Conservation (phyloP, 2,888 invertebrate species). For the Philereme vetulata region DNA sequence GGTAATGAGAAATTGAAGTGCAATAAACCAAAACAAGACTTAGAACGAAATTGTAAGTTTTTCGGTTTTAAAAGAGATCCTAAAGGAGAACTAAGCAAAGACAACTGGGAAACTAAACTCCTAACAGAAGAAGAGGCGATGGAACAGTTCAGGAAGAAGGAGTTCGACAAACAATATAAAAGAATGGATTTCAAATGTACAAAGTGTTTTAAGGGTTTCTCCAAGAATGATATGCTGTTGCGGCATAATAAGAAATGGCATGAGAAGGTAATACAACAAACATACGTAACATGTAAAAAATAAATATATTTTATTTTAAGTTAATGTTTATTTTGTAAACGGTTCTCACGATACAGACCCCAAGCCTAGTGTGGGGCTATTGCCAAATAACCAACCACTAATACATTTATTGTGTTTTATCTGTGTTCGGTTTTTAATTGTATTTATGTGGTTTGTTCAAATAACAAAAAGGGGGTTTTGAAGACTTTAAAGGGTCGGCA, state of each 20-base stretch:
- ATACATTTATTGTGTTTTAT: no score
- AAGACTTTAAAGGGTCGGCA: no score
- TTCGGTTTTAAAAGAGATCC: constrained; percentile 24
- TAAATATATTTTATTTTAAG: no score
- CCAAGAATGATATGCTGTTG: constrained; percentile 64
- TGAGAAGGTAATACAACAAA: constrained; percentile 26
- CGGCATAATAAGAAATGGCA: constrained; percentile 64
- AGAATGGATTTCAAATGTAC: constrained; percentile 60
- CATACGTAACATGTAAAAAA: no score
- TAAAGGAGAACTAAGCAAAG: constrained; percentile 52
- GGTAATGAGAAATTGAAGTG: not conserved
- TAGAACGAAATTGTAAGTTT: constrained; percentile 13
- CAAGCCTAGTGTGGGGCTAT: no score
- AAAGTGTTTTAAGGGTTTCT: constrained; percentile 68
- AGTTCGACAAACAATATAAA: constrained; percentile 52
- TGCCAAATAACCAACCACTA: no score
- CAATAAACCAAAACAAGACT: constrained; percentile 1
- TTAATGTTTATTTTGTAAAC: no score
- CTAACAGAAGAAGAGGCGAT: constrained; percentile 66
- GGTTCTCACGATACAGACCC: no score
- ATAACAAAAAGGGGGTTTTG: no score
- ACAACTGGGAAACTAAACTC: constrained; percentile 60
- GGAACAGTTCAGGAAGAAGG: constrained; percentile 56
- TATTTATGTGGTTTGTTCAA: no score
- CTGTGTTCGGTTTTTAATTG: no score